These are phyloP conservation scores for Ptychochromis oligacanthus DNA, from an alignment of 2,113 vertebrate genomes.

Conservation along the genomic window DNA sequence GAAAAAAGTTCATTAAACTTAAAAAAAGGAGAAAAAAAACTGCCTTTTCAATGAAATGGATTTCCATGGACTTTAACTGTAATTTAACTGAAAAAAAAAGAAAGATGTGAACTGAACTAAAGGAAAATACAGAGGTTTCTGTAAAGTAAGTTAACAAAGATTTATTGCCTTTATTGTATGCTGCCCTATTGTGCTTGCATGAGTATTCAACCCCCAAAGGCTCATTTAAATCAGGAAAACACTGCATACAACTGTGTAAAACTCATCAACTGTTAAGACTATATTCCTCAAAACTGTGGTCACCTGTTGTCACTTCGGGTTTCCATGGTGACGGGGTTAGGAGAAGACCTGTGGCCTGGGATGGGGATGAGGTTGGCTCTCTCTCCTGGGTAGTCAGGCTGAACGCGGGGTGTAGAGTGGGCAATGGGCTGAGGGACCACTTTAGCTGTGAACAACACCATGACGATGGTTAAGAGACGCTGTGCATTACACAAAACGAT, in stretches of 20 bases:
- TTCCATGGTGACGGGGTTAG: conserved; percentile 96
- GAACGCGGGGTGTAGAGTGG: conserved; percentile 94
- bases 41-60: not conserved
- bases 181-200: too few species aligned
- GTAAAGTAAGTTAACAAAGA: too few species aligned
- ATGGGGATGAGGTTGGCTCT: conserved; percentile 93
- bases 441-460: conserved; percentile 84
- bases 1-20: too few species aligned
- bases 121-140: not conserved
- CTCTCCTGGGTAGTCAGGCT: conserved; percentile 92
- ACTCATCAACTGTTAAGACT: not conserved
- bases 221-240: not conserved
- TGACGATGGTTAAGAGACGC: not conserved
- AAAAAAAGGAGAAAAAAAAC: too few species aligned
- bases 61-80: too few species aligned
- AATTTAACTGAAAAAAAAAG: not conserved
- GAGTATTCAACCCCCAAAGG: not conserved
- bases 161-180: too few species aligned
- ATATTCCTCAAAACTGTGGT: not conserved
- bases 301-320: conserved; percentile 95
- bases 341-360: conserved; percentile 91
- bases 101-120: too few species aligned
- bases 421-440: conserved; percentile 98
- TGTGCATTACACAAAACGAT: not conserved
- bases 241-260: not conserved